Conservation (phyloP, 2,888 invertebrate species). For the Harpagoxenus sublaevis region DNA sequence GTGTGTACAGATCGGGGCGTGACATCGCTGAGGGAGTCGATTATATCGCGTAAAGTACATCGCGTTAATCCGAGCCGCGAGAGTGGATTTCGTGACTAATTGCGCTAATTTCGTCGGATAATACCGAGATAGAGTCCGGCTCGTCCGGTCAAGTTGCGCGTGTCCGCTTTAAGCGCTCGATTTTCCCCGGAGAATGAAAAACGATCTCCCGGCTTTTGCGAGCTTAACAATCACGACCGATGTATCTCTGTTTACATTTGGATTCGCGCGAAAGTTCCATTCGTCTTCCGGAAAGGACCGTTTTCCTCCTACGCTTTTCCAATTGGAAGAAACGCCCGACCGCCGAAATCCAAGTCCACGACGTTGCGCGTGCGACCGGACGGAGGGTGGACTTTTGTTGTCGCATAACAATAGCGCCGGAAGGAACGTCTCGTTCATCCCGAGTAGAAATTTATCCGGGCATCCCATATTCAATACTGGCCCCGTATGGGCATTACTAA, state of each 20-base stretch:
- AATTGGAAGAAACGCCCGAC: slow-evolving; percentile 17
- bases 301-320: neutral
- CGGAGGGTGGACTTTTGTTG: slow-evolving; percentile 26
- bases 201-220: neutral
- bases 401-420: slow-evolving; percentile 43
- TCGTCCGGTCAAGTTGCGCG: neutral
- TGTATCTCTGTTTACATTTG: slow-evolving; percentile 29
- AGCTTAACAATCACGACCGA: slow-evolving; percentile 21
- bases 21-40: neutral
- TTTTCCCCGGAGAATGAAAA: slow-evolving; percentile 10
- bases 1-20: neutral
- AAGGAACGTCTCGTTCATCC: slow-evolving; percentile 56
- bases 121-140: neutral
- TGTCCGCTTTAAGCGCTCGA: slow-evolving; percentile 3
- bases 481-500: no score
- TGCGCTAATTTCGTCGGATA: neutral
- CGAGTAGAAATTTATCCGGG: no score
- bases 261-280: neutral
- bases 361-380: slow-evolving; percentile 8
- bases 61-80: neutral
- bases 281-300: slow-evolving; percentile 17
- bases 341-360: neutral
- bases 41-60: slow-evolving; percentile 17
- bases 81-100: slow-evolving; percentile 26
- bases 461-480: no score